These are phyloP conservation scores for Saccostrea echinata DNA, from an alignment of 1,140 invertebrate species.

Conservation along the genomic window DNA sequence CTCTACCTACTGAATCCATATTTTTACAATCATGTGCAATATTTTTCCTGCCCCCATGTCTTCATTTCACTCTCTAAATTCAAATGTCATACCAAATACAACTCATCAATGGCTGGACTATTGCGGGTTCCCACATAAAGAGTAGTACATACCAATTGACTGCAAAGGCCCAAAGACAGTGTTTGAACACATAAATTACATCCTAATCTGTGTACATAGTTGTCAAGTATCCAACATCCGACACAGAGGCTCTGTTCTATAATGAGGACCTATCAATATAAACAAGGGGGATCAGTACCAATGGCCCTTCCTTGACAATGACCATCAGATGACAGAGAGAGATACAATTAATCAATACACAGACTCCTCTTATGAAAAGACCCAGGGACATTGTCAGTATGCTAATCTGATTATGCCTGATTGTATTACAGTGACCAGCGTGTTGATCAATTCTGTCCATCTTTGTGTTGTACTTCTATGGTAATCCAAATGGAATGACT, in stretches of 20 bases:
- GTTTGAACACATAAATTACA: neutral
- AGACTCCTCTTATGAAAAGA: constrained; percentile 14
- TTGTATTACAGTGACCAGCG: constrained; percentile 23
- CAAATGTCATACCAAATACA: too few species aligned
- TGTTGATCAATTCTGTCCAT: constrained; percentile 3
- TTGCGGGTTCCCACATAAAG: too few species aligned
- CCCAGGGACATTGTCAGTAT: neutral
- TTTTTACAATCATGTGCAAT: too few species aligned
- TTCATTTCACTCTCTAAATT: too few species aligned
- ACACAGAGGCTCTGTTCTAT: neutral
- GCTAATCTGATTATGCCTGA: constrained; percentile 15
- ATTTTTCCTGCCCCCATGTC: too few species aligned
- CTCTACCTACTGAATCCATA: too few species aligned
- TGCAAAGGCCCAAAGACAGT: too few species aligned
- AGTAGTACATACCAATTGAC: too few species aligned
- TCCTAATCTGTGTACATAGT: constrained; percentile 1
- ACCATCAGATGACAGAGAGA: constrained; percentile 8
- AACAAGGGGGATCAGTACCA: too few species aligned
- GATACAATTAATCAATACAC: constrained; percentile 30
- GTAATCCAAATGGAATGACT: neutral
- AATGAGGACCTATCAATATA: too few species aligned
- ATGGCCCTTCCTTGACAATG: neutral
- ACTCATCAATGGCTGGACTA: too few species aligned
- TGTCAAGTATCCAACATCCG: neutral
- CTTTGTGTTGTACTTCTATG: neutral